Conservation (phyloP, 1,140 invertebrate species). For the Hylaeus volcanicus region DNA sequence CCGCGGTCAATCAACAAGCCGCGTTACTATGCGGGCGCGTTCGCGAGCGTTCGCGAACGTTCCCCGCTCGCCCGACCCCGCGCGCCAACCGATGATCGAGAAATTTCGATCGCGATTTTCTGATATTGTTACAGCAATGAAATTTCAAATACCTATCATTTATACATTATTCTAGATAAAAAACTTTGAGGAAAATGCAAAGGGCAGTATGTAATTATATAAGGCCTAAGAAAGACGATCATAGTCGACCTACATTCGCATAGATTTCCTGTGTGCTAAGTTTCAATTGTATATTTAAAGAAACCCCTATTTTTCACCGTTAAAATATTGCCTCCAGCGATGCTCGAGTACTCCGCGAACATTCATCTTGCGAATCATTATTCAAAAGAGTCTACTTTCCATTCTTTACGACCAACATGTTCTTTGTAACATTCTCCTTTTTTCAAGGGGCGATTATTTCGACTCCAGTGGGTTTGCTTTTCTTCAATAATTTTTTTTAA, state of each 20-base stretch:
- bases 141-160: no score
- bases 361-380: not conserved
- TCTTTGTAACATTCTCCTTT: not conserved
- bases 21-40: no score
- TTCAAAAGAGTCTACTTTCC: conserved; percentile 10
- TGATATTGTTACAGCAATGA: no score
- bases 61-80: no score
- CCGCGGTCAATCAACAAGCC: no score
- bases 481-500: not conserved
- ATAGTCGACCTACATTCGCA: not conserved
- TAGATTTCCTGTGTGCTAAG: not conserved
- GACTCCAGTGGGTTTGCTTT: not conserved
- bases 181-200: not conserved
- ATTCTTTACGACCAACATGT: not conserved
- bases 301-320: not conserved
- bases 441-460: not conserved
- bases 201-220: not conserved
- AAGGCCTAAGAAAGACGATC: not conserved
- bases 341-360: not conserved
- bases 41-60: no score
- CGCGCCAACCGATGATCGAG: no score
- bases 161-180: no score
- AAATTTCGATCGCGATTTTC: no score
- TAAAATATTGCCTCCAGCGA: not conserved
- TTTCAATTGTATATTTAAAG: not conserved